Evolutionary conservation across 2,888 invertebrate genomes (phyloP).

Genomic region (Zele albiditarsus): DNA sequence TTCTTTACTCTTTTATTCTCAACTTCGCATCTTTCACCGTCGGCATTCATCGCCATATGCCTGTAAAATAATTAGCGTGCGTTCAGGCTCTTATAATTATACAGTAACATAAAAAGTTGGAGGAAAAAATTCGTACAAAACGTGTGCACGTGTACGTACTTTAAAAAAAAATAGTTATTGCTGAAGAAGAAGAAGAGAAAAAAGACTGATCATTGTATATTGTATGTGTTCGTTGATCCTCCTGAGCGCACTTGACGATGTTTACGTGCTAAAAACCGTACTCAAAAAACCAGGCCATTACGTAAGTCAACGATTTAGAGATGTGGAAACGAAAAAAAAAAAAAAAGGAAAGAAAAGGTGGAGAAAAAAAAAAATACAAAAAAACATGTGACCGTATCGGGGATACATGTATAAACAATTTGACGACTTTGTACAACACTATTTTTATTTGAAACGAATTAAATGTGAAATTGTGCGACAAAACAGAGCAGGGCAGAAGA

Average conservation of each 20-base stretch:
- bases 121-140: slow-evolving; percentile 11
- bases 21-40: slow-evolving; percentile 5
- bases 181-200: background rate
- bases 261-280: slow-evolving; percentile 36
- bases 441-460: background rate
- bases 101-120: background rate
- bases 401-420: slow-evolving; percentile 21
- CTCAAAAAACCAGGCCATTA: slow-evolving; percentile 51
- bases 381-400: slow-evolving; percentile 46
- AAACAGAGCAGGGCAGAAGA: background rate
- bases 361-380: slow-evolving; percentile 18
- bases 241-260: slow-evolving; percentile 13
- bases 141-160: background rate
- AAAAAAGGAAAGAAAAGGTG: slow-evolving; percentile 4
- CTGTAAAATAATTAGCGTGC: slow-evolving; percentile 5
- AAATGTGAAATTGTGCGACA: background rate
- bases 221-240: slow-evolving; percentile 17
- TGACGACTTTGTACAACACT: background rate
- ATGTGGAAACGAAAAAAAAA: slow-evolving; percentile 41
- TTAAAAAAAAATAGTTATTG: background rate
- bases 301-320: slow-evolving; percentile 46
- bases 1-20: slow-evolving; percentile 12
- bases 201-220: background rate
- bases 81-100: slow-evolving; percentile 7
- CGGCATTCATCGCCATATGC: background rate